phyloP scores from a whole-genome alignment of 1,140 invertebrate genomes.

The Drosophila tani region DNA sequence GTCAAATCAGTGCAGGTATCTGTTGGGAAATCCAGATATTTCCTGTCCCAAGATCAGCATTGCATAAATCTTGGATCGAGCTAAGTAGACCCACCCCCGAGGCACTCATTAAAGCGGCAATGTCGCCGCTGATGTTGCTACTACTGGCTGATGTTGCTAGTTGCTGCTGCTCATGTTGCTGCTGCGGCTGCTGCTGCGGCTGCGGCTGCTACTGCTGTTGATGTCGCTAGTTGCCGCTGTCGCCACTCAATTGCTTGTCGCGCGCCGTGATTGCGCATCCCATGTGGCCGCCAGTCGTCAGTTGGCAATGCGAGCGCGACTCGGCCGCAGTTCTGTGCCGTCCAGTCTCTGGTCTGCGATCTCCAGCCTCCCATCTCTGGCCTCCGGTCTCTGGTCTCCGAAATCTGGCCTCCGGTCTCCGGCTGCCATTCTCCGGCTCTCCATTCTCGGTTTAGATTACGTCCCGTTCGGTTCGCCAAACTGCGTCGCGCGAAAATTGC shows the following conservation, averaged over 20 bases:
- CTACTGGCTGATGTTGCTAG: constrained; percentile 16
- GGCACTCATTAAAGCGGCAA: constrained; percentile 45
- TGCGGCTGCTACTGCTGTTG: constrained; percentile 4
- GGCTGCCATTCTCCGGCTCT: constrained; percentile 28
- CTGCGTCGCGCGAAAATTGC: constrained; percentile 73
- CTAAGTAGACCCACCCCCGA: constrained; percentile 4
- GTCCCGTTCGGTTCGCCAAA: constrained; percentile 55
- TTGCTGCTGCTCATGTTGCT: constrained; percentile 18
- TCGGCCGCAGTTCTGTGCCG: constrained; percentile 57
- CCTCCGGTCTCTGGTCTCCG: not conserved
- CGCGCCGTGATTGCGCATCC: constrained; percentile 76
- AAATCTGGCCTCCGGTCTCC: constrained; percentile 10
- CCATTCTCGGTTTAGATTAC: constrained; percentile 40
- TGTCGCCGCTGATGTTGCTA: constrained; percentile 19
- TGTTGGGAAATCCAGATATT: constrained; percentile 1
- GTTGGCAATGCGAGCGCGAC: constrained; percentile 72
- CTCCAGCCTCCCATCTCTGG: constrained; percentile 14
- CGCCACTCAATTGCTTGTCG: constrained; percentile 75
- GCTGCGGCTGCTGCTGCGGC: constrained; percentile 2
- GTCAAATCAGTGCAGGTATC: constrained; percentile 40
- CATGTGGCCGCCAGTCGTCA: constrained; percentile 60
- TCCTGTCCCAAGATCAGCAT: constrained; percentile 12
- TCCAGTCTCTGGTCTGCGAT: constrained; percentile 15
- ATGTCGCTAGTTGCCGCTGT: constrained; percentile 26
- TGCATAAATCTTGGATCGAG: not conserved